Conservation (phyloP, 2,113 vertebrate genomes). For the Heloderma charlesbogerti region DNA sequence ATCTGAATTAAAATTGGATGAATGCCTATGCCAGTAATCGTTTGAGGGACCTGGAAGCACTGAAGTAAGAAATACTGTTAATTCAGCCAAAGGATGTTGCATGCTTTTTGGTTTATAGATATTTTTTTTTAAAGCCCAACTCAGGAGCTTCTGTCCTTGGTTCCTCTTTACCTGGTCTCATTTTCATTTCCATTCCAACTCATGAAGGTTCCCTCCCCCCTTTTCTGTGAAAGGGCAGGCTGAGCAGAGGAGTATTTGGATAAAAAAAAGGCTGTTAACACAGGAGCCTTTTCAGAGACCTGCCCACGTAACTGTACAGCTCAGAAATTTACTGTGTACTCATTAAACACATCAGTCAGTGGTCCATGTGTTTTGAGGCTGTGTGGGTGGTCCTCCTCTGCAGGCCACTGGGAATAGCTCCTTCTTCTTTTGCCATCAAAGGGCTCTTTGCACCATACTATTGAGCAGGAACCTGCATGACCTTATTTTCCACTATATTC, state of each 20-base stretch:
- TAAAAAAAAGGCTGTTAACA: not conserved
- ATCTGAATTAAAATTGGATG: constrained; percentile 24
- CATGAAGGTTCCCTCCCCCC: not conserved
- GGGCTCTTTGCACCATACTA: not conserved
- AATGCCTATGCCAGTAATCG: constrained; percentile 6
- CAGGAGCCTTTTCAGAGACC: constrained; percentile 9
- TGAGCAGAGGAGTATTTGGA: not conserved
- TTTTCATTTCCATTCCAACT: not conserved
- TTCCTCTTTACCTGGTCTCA: not conserved
- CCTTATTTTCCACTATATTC: constrained; percentile 6
- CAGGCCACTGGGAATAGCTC: not conserved
- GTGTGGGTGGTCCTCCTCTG: constrained; percentile 32
- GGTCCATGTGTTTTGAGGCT: not conserved
- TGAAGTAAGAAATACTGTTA: constrained; percentile 34
- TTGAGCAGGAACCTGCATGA: not conserved
- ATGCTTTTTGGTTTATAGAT: not conserved
- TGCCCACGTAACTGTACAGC: constrained; percentile 2
- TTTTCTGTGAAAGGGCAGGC: not conserved
- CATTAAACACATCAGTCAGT: constrained; percentile 32
- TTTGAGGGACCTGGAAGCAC: constrained; percentile 17
- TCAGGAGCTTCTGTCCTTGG: not conserved
- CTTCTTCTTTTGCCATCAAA: constrained; percentile 32
- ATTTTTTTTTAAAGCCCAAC: not conserved
- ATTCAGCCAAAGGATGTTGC: not conserved
- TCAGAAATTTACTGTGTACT: constrained; percentile 30